phyloP scores from a whole-genome alignment of 2,113 vertebrate genomes.

The Datnioides undecimradiatus region DNA sequence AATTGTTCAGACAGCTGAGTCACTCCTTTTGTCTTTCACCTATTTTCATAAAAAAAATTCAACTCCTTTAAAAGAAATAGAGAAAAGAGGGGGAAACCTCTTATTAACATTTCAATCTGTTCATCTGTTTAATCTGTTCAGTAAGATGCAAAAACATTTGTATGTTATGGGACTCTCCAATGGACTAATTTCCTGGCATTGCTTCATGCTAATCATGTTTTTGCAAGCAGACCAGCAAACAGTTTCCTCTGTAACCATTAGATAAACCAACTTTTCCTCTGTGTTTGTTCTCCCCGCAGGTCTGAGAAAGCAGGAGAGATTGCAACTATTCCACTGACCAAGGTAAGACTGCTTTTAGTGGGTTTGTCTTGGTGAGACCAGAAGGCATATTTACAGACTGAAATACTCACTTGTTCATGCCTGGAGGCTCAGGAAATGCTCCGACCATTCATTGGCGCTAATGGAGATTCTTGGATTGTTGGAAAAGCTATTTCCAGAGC shows the following conservation, averaged over 20 bases:
- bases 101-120: no score
- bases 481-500: neutral
- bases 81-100: no score
- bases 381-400: no score
- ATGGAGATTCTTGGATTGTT: no score
- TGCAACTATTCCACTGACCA: constrained; percentile 80
- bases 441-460: neutral
- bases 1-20: no score
- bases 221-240: neutral
- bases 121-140: no score
- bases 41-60: no score
- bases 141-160: no score
- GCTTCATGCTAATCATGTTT: neutral
- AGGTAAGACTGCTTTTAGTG: constrained; percentile 63
- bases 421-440: neutral
- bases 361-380: neutral
- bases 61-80: no score
- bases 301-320: constrained; percentile 82
- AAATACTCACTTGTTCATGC: neutral
- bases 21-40: no score
- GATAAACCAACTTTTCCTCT: neutral
- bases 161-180: no score
- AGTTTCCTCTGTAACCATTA: neutral
- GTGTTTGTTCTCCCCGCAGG: constrained; percentile 46
- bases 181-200: neutral